Base-by-base conservation (phyloP, 2,888 invertebrate species). In the Thecophora atra region DNA sequence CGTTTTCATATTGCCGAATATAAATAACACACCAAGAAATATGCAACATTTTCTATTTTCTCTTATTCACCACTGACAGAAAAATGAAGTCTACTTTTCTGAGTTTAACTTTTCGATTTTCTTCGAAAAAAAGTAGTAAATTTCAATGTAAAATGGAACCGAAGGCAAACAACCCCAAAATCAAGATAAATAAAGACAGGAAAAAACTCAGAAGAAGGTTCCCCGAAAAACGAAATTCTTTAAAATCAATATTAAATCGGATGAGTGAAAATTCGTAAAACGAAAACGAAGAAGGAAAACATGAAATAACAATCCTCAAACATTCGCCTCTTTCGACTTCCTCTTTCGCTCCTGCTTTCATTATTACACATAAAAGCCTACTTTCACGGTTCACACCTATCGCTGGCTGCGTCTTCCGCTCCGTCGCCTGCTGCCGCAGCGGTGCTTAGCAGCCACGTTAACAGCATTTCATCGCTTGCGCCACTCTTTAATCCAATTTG, bases 401-500 rank as follows among this genome's bases (percentile, higher is more conserved):
- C 37, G 37, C 1, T 0, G 4, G 1, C 47, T 11, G 4, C 47
- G 11, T 47, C 15, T n/a, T 47, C 47, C 13, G 11, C n/a, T n/a
- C 5, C 15, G 6, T 47, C 47, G 4, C 17, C 47, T 47, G 1
- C 47, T 47, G 13, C 17, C 4, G n/a, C 17, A 17, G 13, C 6
- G 8, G 8, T 47, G 5, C 17, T 47, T n/a, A 47, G 47, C 47
- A n/a, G 47, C 47, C 1, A 1, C 6, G 47, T 47, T 47, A n/a
- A 47, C 47, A 47, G 5, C 47, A 47, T 47, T 37, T 3, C n/a
- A n/a, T n/a, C 13, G 11, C 47, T 13, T 47, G 4, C 47, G 47
- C 47, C 47, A 47, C n/a, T 47, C 15, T 47, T 47, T 47, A n/a
- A 47, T 47, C 47, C 47, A 47, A 47, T 47, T 47, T 47, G 47